phyloP scores from a whole-genome alignment of 2,888 invertebrate species.

The Pelosia muscerda region DNA sequence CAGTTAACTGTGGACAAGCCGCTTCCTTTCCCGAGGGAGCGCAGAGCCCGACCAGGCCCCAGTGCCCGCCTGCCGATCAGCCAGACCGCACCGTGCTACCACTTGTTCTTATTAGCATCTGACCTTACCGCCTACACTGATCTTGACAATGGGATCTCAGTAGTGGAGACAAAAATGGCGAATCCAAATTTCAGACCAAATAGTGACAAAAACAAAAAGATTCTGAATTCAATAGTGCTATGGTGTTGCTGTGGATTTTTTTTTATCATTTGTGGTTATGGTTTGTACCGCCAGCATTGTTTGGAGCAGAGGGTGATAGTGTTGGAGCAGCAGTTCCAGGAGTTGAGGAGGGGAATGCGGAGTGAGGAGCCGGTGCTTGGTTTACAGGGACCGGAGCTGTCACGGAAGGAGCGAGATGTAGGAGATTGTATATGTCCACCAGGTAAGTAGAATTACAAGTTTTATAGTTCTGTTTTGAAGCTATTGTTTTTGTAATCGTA shows the following conservation, averaged over 20 bases:
- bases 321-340: slow-evolving; percentile 69
- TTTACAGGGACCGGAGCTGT: slow-evolving; percentile 56
- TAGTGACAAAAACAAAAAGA: slow-evolving; percentile 66
- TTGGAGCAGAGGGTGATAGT: slow-evolving; percentile 74
- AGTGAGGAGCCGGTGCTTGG: slow-evolving; percentile 44
- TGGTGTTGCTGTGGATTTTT: slow-evolving; percentile 79
- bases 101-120: slow-evolving; percentile 42
- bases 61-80: slow-evolving; percentile 52
- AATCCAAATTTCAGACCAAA: slow-evolving; percentile 61
- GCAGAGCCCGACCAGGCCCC: slow-evolving; percentile 46
- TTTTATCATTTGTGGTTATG: slow-evolving; percentile 73
- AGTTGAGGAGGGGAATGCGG: slow-evolving; percentile 48
- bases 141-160: slow-evolving; percentile 57
- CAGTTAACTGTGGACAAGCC: slow-evolving; percentile 79
- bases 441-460: slow-evolving; percentile 64
- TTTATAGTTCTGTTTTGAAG: neutral
- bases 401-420: slow-evolving; percentile 73
- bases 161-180: slow-evolving; percentile 61
- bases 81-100: slow-evolving; percentile 49
- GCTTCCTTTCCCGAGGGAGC: slow-evolving; percentile 83
- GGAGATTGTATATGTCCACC: slow-evolving; percentile 80
- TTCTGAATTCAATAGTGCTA: slow-evolving; percentile 76
- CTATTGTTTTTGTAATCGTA: neutral
- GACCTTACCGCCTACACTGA: slow-evolving; percentile 46
- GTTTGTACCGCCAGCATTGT: slow-evolving; percentile 75